Base-by-base conservation (phyloP, 2,113 vertebrate species). In the Cyanoderma ruficeps region DNA sequence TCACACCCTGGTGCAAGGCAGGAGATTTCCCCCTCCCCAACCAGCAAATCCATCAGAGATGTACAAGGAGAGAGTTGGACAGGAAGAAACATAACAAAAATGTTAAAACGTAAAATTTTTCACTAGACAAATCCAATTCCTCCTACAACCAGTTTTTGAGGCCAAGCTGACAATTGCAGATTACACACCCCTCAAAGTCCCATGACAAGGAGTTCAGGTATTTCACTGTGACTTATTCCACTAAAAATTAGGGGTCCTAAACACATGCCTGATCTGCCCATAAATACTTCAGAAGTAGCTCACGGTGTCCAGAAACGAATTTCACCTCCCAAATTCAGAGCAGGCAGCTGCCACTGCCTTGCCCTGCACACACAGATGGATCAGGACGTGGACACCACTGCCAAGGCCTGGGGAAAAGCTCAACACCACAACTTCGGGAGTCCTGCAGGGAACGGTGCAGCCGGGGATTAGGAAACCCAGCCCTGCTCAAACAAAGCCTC, bases 11-110 rank as follows among this genome's bases (percentile, higher is more conserved):
- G 21, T 41, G 44, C 10, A 41, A 65, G 17, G 61, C 41, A 83
- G 37, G 11, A 75, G 20, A 47, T 30, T 63, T 21, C 7, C 10
- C 9, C 1, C 37, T 81, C 15, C 11, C 9, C 1, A 2, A 11
- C 22, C 17, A 72, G 3, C 24, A 49, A 56, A 69, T 49, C 60
- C 21, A 28, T 17, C 33, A 53, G 16, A 25, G 14, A 41, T 35
- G 4, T 15, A 14, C 59, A 71, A 77, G 4, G 16, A 6, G 2
- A 39, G 5, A 3, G 5, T 59, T 4, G 7, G 49, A 3, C 8
- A 63, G 2, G 8, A 57, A 65, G 8, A 76, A 2, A 25, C 4
- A 14, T 3, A 56, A 19, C 4, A 70, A 61, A 53, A 53, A 37
- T 2, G 55, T 39, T 0, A 7, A 84, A 56, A 24, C 15, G 6